A percentile compares a stretch with the other conserved stretches of the same genome.
phyloP scores from a whole-genome alignment of 2,888 invertebrate genomes.

The Acrobasis repandana region DNA sequence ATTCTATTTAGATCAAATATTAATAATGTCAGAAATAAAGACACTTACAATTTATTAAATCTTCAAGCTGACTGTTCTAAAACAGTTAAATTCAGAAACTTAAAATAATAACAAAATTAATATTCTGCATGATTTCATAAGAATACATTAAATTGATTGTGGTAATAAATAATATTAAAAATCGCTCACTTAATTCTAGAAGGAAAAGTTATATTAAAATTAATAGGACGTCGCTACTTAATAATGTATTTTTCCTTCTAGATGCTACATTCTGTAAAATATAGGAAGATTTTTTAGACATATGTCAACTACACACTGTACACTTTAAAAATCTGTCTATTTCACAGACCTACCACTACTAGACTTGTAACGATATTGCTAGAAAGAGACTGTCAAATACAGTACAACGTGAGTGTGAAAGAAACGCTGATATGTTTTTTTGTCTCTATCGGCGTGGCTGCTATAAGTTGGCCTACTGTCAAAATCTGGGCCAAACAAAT shows the following conservation, averaged over 20 bases:
- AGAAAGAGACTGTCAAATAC: too few relatives aligned
- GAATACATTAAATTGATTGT: constrained; percentile 8
- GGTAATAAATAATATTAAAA: constrained; percentile 9
- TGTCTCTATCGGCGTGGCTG: too few relatives aligned
- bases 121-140: constrained; percentile 18
- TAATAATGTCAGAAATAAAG: not conserved
- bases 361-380: too few relatives aligned
- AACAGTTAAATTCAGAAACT: not conserved
- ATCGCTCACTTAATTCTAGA: constrained; percentile 8
- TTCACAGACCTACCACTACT: too few relatives aligned
- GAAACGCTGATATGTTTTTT: too few relatives aligned
- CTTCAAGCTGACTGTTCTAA: not conserved
- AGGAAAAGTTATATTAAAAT: constrained; percentile 8
- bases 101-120: not conserved
- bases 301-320: too few relatives aligned
- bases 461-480: too few relatives aligned
- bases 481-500: too few relatives aligned
- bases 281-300: too few relatives aligned
- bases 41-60: not conserved
- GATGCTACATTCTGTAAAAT: not conserved
- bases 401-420: too few relatives aligned
- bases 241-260: constrained; percentile 8
- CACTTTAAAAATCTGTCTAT: too few relatives aligned
- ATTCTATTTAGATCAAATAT: too few relatives aligned
- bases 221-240: constrained; percentile 13